A percentile compares a stretch with the other conserved stretches of the same genome.
Conservation (phyloP, 2,888 invertebrate species). For the Watsonalla binaria region DNA sequence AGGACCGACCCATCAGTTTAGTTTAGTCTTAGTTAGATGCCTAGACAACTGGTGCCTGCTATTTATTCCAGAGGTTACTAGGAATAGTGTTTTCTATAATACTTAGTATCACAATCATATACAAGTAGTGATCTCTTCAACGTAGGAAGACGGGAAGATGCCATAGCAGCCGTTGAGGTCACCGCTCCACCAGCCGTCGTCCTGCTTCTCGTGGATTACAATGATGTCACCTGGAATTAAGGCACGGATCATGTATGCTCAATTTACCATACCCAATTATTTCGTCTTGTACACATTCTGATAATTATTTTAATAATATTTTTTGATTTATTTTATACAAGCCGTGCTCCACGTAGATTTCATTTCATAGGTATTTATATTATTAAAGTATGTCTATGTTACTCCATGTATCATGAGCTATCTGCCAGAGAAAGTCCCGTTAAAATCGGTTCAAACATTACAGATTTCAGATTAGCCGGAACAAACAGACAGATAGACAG, state of each 20-base stretch:
- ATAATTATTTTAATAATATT: too few species aligned
- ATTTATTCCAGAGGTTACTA: background rate
- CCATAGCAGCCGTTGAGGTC: constrained; percentile 91
- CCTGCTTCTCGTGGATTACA: constrained; percentile 92
- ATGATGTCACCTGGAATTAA: constrained; percentile 86
- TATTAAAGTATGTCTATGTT: too few species aligned
- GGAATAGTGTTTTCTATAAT: constrained; percentile 4
- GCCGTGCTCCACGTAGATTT: too few species aligned
- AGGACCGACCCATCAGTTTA: background rate
- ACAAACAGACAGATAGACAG: too few species aligned
- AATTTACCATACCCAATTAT: too few species aligned
- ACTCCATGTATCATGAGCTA: too few species aligned
- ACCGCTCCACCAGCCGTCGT: constrained; percentile 97
- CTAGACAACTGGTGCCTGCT: background rate
- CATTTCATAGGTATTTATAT: too few species aligned
- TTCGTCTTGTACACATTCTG: too few species aligned
- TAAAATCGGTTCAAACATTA: too few species aligned
- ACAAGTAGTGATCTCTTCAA: constrained; percentile 84
- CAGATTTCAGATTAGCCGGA: too few species aligned
- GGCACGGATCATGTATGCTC: background rate
- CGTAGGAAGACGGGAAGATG: constrained; percentile 96
- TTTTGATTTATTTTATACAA: too few species aligned
- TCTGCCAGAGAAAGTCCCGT: too few species aligned
- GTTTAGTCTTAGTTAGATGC: background rate
- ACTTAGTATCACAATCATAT: constrained; percentile 39